Evolutionary conservation across 2,797 vertebrate genomes (phyloP).

Genomic region (Chelmon rostratus): DNA sequence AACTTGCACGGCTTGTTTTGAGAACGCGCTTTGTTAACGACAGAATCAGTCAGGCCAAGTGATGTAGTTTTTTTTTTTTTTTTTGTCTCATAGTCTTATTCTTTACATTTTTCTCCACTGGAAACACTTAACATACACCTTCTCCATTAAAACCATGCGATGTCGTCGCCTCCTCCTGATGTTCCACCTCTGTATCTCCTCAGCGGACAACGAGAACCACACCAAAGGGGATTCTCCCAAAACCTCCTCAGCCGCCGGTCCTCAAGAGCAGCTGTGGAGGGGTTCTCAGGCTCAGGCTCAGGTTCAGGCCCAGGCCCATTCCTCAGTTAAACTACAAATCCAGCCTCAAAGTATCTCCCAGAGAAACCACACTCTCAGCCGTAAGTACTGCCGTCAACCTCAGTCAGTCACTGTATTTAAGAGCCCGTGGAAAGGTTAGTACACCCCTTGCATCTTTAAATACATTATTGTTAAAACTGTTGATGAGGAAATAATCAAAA

Average conservation of each 20-base stretch:
- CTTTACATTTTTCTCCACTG: conserved; percentile 39
- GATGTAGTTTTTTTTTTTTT: conserved; percentile 21
- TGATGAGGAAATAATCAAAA: too few relatives aligned
- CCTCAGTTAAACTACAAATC: conserved; percentile 83
- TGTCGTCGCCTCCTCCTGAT: conserved; percentile 3
- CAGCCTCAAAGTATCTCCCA: conserved; percentile 90
- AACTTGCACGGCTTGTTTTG: conserved; percentile 16
- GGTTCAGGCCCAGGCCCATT: conserved; percentile 66
- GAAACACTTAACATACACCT: neutral
- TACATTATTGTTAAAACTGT: too few relatives aligned
- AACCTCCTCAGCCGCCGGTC: conserved; percentile 87
- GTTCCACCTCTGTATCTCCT: conserved; percentile 51
- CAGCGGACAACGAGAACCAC: conserved; percentile 98
- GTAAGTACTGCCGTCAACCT: conserved; percentile 79
- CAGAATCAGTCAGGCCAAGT: neutral
- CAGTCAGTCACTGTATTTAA: neutral
- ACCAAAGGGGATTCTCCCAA: conserved; percentile 92
- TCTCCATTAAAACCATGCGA: neutral
- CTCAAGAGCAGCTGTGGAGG: conserved; percentile 90
- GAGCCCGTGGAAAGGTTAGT: neutral
- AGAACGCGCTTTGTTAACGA: conserved; percentile 11
- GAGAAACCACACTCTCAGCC: conserved; percentile 92
- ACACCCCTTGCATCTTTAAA: neutral
- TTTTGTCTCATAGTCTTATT: conserved; percentile 33
- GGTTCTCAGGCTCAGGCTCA: conserved; percentile 67